Evolutionary conservation across 2,113 vertebrate species (phyloP).

Genomic region (Neolamprologus modestus): DNA sequence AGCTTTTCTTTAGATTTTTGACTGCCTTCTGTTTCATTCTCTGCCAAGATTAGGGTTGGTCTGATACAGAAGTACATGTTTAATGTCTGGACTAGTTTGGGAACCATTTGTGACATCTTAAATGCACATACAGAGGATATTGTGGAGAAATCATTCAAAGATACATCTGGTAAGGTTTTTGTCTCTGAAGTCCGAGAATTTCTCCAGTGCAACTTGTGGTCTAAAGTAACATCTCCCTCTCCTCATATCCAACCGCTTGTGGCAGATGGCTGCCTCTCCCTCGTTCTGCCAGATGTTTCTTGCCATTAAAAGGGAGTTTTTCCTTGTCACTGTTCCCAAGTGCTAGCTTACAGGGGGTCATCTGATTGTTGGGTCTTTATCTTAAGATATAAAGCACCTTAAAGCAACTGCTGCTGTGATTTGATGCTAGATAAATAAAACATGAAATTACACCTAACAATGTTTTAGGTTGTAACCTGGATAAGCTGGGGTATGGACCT

Average conservation of each 20-base stretch:
- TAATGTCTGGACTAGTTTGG: not conserved
- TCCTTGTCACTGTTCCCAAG: not conserved
- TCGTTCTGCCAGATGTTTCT: not conserved
- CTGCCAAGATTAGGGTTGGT: not conserved
- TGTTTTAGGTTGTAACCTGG: not conserved
- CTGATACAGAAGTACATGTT: not conserved
- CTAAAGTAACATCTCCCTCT: not conserved
- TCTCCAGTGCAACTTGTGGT: not conserved
- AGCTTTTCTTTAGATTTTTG: not conserved
- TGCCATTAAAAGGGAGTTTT: not conserved
- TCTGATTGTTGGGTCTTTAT: not conserved
- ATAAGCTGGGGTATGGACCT: not conserved
- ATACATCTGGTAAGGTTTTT: not conserved
- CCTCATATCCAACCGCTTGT: not conserved
- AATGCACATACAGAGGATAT: not conserved
- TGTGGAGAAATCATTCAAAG: not conserved
- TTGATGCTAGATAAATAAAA: not conserved
- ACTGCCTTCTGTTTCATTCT: not conserved
- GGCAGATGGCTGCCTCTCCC: not conserved
- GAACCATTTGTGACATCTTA: not conserved
- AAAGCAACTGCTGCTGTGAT: not conserved
- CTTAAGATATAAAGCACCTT: not conserved
- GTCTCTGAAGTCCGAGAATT: not conserved
- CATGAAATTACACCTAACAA: not conserved
- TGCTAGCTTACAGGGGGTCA: not conserved